Conservation (phyloP, 2,888 invertebrate species). For the Gymnoscelis rufifasciata region DNA sequence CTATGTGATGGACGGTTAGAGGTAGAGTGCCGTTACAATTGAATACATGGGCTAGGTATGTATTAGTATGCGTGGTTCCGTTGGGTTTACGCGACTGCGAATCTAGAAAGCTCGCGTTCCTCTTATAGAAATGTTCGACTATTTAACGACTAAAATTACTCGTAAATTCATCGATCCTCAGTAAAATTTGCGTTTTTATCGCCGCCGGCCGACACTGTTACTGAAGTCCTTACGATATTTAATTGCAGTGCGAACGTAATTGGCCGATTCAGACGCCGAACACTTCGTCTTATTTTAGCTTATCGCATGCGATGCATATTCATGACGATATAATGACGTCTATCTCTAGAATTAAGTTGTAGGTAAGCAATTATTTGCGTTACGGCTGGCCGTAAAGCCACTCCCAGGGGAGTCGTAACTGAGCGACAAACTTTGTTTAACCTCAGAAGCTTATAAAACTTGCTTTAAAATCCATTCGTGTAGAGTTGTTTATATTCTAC, state of each 20-base stretch:
- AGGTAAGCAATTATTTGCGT: constrained; percentile 35
- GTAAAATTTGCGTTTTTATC: constrained; percentile 54
- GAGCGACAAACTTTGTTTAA: constrained; percentile 26
- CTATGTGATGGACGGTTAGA: constrained; percentile 47
- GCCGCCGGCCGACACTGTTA: constrained; percentile 45
- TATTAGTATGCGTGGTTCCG: constrained; percentile 69
- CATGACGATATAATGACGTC: constrained; percentile 50
- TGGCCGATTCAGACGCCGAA: constrained; percentile 45
- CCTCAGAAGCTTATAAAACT: constrained; percentile 24
- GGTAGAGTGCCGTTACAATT: constrained; percentile 69
- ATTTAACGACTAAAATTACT: constrained; percentile 55
- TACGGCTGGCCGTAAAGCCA: constrained; percentile 36
- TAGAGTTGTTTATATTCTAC: constrained; percentile 16
- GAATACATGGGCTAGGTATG: constrained; percentile 62
- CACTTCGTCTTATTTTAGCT: constrained; percentile 51
- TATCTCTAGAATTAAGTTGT: constrained; percentile 42
- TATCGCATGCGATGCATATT: constrained; percentile 51
- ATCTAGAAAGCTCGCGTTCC: constrained; percentile 66
- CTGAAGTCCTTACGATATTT: constrained; percentile 48
- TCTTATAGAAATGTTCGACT: constrained; percentile 53
- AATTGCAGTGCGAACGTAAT: constrained; percentile 51
- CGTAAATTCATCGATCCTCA: constrained; percentile 57
- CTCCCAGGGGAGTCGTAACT: constrained; percentile 34
- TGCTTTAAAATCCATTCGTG: constrained; percentile 23
- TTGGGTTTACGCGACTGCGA: constrained; percentile 52